Percentiles rank a stretch among this genome's conserved stretches.
Evolutionary conservation across 1,140 invertebrate genomes (phyloP).

Genomic region (Meloidogyne floridensis): DNA sequence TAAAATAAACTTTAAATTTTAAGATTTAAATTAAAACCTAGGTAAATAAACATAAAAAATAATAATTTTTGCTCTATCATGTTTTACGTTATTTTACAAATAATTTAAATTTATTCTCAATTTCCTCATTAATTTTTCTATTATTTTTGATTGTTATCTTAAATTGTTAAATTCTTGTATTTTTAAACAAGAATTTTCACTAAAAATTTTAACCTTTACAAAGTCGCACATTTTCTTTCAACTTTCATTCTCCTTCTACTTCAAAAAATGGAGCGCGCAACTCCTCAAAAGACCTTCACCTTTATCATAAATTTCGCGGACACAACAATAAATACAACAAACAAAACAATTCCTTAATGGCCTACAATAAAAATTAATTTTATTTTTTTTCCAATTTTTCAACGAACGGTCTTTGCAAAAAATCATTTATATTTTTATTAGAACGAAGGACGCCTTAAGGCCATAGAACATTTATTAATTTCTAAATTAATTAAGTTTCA

Average conservation of each 20-base stretch:
- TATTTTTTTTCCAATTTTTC: not conserved
- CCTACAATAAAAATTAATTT: constrained; percentile 1
- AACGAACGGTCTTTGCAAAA: not conserved
- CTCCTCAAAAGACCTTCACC: not conserved
- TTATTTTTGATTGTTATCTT: too few relatives aligned
- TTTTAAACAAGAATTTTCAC: too few relatives aligned
- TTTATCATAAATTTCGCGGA: not conserved
- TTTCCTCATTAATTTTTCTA: too few relatives aligned
- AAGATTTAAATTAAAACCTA: too few relatives aligned
- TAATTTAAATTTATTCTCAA: too few relatives aligned
- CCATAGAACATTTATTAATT: not conserved
- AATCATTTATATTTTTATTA: not conserved
- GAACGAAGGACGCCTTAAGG: not conserved
- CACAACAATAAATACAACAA: not conserved
- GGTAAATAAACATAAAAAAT: too few relatives aligned
- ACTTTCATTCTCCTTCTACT: not conserved
- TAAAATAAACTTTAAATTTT: too few relatives aligned
- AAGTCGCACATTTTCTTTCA: not conserved
- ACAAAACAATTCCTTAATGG: not conserved
- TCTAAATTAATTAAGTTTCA: not conserved
- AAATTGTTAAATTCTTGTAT: too few relatives aligned
- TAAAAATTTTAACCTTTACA: not conserved
- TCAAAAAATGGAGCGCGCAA: not conserved
- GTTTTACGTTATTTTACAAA: too few relatives aligned
- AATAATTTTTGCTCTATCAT: too few relatives aligned